Evolutionary conservation across 2,888 invertebrate genomes (phyloP).

Genomic region (Caenorhabditis sulstoni): DNA sequence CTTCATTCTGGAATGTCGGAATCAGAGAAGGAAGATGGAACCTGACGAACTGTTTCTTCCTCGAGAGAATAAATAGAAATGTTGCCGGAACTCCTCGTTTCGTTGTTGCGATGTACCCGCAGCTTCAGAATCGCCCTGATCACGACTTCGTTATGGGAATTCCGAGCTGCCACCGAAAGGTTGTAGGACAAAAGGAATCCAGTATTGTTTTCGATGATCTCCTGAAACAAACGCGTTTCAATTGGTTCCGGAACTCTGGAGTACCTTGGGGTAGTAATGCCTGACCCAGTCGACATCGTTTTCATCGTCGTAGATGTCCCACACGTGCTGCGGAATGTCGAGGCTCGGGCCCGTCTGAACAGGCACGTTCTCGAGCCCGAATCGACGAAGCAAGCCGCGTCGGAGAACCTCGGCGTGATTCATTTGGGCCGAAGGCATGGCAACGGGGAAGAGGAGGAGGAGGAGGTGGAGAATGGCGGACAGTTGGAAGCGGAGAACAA

Average conservation of each 20-base stretch:
- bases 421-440: constrained; percentile 24
- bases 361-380: constrained; percentile 65
- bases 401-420: constrained; percentile 19
- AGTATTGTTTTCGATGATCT: constrained; percentile 64
- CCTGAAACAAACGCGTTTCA: constrained; percentile 61
- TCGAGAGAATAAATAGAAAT: constrained; percentile 39
- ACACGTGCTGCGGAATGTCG: constrained; percentile 73
- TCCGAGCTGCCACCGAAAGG: constrained; percentile 62
- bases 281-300: constrained; percentile 69
- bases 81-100: constrained; percentile 34
- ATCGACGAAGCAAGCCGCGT: constrained; percentile 55
- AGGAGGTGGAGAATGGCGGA: constrained; percentile 55
- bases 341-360: constrained; percentile 48
- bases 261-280: constrained; percentile 70
- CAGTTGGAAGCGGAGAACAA: constrained; percentile 50
- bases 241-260: too few relatives aligned
- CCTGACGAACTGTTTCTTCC: constrained; percentile 20
- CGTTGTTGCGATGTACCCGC: constrained; percentile 38
- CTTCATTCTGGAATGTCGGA: constrained; percentile 23
- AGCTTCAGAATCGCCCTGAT: constrained; percentile 53
- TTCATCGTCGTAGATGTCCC: constrained; percentile 73
- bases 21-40: neutral
- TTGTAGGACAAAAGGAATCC: constrained; percentile 68
- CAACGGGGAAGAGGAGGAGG: constrained; percentile 44
- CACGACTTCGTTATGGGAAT: constrained; percentile 55